Evolutionary conservation across 2,113 vertebrate species (phyloP).

Genomic region (Nettapus auritus): DNA sequence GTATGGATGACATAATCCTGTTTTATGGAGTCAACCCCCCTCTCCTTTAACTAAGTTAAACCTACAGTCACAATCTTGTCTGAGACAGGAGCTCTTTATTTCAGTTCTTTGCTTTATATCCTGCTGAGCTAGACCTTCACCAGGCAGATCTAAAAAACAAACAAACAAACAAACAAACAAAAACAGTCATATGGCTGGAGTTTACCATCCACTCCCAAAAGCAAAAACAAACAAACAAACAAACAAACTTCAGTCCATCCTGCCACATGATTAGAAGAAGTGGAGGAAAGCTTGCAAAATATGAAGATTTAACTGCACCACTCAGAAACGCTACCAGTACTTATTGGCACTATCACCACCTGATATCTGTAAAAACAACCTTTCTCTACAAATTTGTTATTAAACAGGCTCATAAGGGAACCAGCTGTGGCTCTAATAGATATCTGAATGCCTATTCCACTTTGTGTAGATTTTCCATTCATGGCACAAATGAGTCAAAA

Average conservation of each 20-base stretch:
- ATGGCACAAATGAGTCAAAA: not conserved
- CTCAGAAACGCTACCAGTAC: not conserved
- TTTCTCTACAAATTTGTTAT: not conserved
- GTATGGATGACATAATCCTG: not conserved
- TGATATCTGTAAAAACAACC: accelerated
- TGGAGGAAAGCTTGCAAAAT: accelerated
- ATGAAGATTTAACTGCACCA: not conserved
- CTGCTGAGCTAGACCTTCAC: not conserved
- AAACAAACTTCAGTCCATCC: not conserved
- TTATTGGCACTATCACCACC: too few species aligned
- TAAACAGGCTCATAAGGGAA: not conserved
- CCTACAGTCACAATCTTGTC: not conserved
- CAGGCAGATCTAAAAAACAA: not conserved
- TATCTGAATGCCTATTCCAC: not conserved
- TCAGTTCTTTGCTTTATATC: not conserved
- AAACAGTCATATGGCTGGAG: not conserved
- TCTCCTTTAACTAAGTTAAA: not conserved
- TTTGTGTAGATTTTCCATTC: not conserved
- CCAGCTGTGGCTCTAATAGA: not conserved
- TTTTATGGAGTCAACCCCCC: not conserved
- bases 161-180: too few species aligned
- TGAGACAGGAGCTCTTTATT: not conserved
- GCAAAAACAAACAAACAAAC: not conserved
- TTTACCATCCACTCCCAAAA: not conserved
- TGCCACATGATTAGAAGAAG: not conserved